These are phyloP conservation scores for Alligator mississippiensis DNA, from an alignment of 2,113 vertebrate species.

Conservation along the genomic window DNA sequence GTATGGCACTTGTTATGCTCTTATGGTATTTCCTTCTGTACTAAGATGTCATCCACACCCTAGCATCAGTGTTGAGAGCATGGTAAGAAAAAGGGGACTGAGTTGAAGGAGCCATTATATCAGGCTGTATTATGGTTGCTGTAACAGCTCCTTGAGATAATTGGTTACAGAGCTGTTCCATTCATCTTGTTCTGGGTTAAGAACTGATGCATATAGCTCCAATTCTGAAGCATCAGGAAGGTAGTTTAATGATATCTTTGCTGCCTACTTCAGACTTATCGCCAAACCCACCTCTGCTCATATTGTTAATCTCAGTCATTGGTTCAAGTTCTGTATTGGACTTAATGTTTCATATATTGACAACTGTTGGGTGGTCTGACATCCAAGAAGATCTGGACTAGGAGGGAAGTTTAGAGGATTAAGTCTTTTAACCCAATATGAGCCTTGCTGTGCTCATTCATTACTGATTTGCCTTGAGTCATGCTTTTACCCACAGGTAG, in stretches of 20 bases:
- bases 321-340: no score
- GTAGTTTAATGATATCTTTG: not conserved
- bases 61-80: not conserved
- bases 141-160: not conserved
- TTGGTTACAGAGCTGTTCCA: not conserved
- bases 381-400: no score
- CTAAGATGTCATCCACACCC: not conserved
- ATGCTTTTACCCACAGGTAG: not conserved
- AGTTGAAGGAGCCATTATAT: not conserved
- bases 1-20: not conserved
- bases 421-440: no score
- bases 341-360: no score
- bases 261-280: not conserved
- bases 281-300: no score
- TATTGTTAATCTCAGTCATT: no score
- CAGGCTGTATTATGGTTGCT: not conserved
- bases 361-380: no score
- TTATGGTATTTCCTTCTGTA: no score
- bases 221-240: not conserved
- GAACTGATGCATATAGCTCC: not conserved
- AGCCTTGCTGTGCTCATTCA: no score
- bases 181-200: not conserved
- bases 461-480: not conserved
- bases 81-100: not conserved
- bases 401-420: no score